phyloP scores from a whole-genome alignment of 1,140 invertebrate genomes.

The Aphelenchoides besseyi region DNA sequence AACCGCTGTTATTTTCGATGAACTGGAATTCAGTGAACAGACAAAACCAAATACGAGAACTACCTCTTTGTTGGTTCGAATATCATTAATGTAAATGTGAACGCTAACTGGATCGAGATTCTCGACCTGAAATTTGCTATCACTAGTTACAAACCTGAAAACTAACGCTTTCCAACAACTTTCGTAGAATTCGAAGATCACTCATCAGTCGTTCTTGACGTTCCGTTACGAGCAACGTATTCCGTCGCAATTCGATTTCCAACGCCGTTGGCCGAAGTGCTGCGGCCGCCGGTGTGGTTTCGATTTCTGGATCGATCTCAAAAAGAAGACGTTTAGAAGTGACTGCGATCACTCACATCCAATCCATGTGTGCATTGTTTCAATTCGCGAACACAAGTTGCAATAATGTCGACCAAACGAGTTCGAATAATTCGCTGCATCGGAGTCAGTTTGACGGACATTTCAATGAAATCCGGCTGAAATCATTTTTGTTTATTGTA shows the following conservation, averaged over 20 bases:
- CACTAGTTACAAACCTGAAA: constrained; percentile 7
- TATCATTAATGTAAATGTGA: constrained; percentile 33
- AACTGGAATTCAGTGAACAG: constrained; percentile 21
- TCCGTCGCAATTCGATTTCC: constrained; percentile 46
- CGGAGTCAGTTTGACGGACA: constrained; percentile 39
- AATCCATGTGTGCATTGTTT: constrained; percentile 49
- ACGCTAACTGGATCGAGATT: constrained; percentile 53
- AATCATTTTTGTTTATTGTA: constrained; percentile 23
- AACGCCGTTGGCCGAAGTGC: constrained; percentile 38
- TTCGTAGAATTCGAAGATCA: constrained; percentile 45
- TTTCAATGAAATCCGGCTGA: constrained; percentile 51
- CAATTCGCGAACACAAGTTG: constrained; percentile 52
- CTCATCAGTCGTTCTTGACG: constrained; percentile 50
- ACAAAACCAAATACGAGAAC: constrained; percentile 16
- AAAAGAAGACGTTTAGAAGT: constrained; percentile 8
- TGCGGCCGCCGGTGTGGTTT: constrained; percentile 30
- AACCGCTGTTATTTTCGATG: constrained; percentile 55
- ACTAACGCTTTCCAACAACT: constrained; percentile 39
- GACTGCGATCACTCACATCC: constrained; percentile 30
- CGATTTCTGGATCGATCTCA: constrained; percentile 36
- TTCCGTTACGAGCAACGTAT: constrained; percentile 40
- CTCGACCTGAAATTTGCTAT: constrained; percentile 51
- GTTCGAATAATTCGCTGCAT: constrained; percentile 40
- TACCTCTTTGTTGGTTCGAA: constrained; percentile 55
- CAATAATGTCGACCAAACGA: constrained; percentile 52